Evolutionary conservation across 2,888 invertebrate species (phyloP), one percentile per base, ranked within the genome.

Genomic region (Tipula confusa): DNA sequence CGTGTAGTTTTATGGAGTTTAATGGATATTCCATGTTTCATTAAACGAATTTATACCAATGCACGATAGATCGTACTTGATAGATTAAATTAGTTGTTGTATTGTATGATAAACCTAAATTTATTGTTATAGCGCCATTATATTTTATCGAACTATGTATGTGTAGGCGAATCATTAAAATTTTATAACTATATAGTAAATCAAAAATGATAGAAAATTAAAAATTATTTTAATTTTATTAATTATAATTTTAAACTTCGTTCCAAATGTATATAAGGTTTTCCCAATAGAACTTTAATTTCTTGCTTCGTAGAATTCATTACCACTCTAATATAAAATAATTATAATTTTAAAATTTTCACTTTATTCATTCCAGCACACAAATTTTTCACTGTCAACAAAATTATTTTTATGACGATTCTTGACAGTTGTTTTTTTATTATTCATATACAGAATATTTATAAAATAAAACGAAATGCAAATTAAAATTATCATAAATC

Each of bases 401-500:
- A 64, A 64, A 64, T 64, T 64, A 64, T 64, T 24, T 24, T 64
- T 18, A 64, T 64, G 64, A 64, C 9, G 64, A 64, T 64, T 24
- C 64, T 64, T 24, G 64, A 64, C 64, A 64, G 64, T 64, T 64
- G 64, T 64, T 48, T 18, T 6, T 48, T 18, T 64, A 64, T 64
- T 64, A 64, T 64, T 64, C 64, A 64, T 24, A 64, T 5, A 64
- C 64, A 64, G 64, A 64, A 64, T 64, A 64, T 4, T 64, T 24
- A 64, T 64, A 64, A 64, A 64, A 64, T 24, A 24, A 64, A 15
- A 24, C n/a, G 1, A 64, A 64, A 18, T 18, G 2, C 24, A 64
- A 24, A 64, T 64, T 64, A 64, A 64, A 64, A 64, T 64, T 24
- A 24, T 64, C 64, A 64, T 64, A 64, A 64, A 64, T 64, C 64